Base-by-base conservation (phyloP, 1,140 invertebrate species). In the Temnothorax nylanderi region DNA sequence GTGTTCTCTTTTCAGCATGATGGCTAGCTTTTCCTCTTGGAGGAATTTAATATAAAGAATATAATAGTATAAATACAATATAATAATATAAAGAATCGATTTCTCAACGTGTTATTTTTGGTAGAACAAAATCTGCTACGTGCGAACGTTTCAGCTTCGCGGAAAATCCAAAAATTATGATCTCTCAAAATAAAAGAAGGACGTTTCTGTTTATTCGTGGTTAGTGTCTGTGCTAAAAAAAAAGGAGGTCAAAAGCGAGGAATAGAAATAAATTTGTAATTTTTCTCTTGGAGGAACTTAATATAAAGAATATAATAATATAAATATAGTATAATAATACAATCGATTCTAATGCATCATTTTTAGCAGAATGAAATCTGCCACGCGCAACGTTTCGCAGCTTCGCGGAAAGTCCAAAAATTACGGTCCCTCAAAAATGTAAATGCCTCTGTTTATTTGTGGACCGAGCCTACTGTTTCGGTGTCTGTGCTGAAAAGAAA, bases 221-320 rank as follows among this genome's bases (percentile, higher is more conserved):
- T 69, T 16, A n/a, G 26, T 11, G 8, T 26, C 16, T 26, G 7
- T 44, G 47, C 32, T n/a, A 2, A n/a, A 54, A 47, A 47, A 6
- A 16, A 10, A 44, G 32, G 7, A 49, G 26, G 26, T 65, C 34
- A 78, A 41, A 65, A 32, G 37, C 6, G 10, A 26, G 8, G 18
- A 80, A 4, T 13, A 37, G 32, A 5, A 80, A 69, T 64, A 41
- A 56, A 74, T 74, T 58, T 82, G 47, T 26, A 26, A 26, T 26
- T 26, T 26, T 0, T 6, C 49, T 54, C 26, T 56, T 11, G 32
- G 1, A 21, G 3, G 32, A 37, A 32, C 34, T 51, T 58, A 3
- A 56, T 1, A 13, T 34, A 41, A 65, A 41, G 3, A 32, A 21
- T 41, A 47, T 47, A 47, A 3, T 56, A 26, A 58, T 3, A 13